These are phyloP conservation scores for Meiosimyza decipiens DNA, from an alignment of 2,888 invertebrate species.

Conservation along the genomic window DNA sequence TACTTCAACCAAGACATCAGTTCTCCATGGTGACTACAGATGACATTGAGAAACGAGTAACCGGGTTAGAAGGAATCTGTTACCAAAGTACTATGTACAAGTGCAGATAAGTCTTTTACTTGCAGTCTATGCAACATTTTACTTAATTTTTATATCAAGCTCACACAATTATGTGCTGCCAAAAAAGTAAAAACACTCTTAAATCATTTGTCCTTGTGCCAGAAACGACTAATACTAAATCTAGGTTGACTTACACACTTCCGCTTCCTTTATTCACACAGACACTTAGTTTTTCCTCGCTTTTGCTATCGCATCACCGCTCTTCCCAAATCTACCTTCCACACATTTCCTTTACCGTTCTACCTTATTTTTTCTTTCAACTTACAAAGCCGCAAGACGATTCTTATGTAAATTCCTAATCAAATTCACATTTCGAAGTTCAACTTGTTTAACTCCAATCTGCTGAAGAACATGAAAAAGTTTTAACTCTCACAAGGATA, in stretches of 20 bases:
- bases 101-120: too few relatives aligned
- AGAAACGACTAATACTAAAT: constrained; percentile 52
- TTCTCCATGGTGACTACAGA: too few relatives aligned
- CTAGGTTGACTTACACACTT: constrained; percentile 63
- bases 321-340: not conserved
- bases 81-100: too few relatives aligned
- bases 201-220: constrained; percentile 58
- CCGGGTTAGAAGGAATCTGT: too few relatives aligned
- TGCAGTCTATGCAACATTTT: too few relatives aligned
- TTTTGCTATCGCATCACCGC: not conserved
- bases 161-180: too few relatives aligned
- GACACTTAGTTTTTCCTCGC: not conserved
- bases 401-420: constrained; percentile 68
- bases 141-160: too few relatives aligned
- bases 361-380: too few relatives aligned
- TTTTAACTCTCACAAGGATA: constrained; percentile 5
- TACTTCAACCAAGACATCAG: too few relatives aligned
- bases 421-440: constrained; percentile 67
- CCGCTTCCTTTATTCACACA: constrained; percentile 52
- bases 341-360: not conserved
- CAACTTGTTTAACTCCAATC: constrained; percentile 63
- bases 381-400: not conserved
- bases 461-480: constrained; percentile 34
- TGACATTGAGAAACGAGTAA: too few relatives aligned
- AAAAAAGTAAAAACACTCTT: too few relatives aligned